Conservation (phyloP, 2,888 invertebrate species). For the Geophilus truncorum region DNA sequence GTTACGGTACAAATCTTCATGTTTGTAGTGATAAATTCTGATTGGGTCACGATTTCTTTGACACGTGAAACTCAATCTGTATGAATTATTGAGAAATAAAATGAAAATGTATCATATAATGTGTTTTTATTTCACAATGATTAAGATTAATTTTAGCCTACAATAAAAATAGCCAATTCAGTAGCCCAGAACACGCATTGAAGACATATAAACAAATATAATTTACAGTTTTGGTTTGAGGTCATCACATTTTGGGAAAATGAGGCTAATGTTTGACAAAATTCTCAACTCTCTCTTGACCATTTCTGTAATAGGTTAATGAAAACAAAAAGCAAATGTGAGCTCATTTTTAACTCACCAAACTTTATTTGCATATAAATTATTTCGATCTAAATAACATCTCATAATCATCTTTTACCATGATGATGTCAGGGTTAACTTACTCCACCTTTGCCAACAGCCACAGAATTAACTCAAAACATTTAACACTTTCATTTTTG, state of each 20-base stretch:
- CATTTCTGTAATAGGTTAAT: slow-evolving; percentile 3
- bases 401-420: too few species aligned
- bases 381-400: too few species aligned
- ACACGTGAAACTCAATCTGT: neutral
- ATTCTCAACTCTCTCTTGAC: neutral
- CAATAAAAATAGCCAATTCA: neutral
- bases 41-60: neutral
- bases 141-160: too few species aligned
- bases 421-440: neutral
- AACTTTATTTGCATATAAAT: slow-evolving; percentile 18
- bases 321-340: too few species aligned
- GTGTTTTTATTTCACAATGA: neutral
- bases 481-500: too few species aligned
- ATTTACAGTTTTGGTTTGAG: neutral
- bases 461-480: neutral
- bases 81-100: neutral
- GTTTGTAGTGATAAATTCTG: neutral
- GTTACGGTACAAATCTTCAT: neutral
- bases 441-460: neutral
- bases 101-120: too few species aligned
- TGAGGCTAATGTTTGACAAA: slow-evolving; percentile 9
- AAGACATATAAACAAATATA: neutral
- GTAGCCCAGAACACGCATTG: neutral
- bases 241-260: neutral
- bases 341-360: neutral